Evolutionary conservation across 2,113 vertebrate species (phyloP), one percentile per base, ranked within the genome.

Genomic region (Amphiprion ocellaris): DNA sequence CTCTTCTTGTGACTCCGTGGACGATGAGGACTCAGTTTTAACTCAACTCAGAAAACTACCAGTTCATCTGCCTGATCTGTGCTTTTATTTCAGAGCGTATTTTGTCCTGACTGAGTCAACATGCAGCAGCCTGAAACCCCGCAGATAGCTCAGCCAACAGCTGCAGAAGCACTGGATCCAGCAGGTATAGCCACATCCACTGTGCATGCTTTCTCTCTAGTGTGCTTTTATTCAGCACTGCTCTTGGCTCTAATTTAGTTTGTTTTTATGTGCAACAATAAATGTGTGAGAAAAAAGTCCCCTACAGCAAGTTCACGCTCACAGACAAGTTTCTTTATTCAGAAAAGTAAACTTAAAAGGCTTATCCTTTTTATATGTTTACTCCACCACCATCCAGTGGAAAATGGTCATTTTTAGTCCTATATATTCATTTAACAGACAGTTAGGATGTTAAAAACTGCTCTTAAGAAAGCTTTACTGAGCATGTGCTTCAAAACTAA

Each of bases 71-170:
- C 24, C 46, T 44, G 0, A 26, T 69, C 33, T 54, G 12, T n/a
- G 21, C 46, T 74, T 12, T 55, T 11, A 59, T 50, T 77, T 74
- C 9, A 58, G 14, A 61, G 15, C 50, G 12, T n/a, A 24, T 44
- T 67, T 50, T 26, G 37, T 53, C 71, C 16, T 14, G 26, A 54
- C 11, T 28, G 58, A 61, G 26, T 46, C 19, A 83, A 84, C 59
- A 94, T 94, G 94, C 92, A 92, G 87, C 93, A 90, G 75, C 86
- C 84, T 26, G 89, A 89, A 61, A 59, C 24, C 44, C 88, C 74
- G 11, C 90, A 81, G 72, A 69, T 54, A 46, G 10, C 69, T 68
- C 91, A 60, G 50, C 86, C 55, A 63, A 19, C 82, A 56, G 54
- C 69, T 4, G 52, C 87, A n/a, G 83, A 84, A 16, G 49, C 49